Evolutionary conservation across 2,888 invertebrate genomes (phyloP), one percentile per base, ranked within the genome.

Genomic region (Limenitis camilla): DNA sequence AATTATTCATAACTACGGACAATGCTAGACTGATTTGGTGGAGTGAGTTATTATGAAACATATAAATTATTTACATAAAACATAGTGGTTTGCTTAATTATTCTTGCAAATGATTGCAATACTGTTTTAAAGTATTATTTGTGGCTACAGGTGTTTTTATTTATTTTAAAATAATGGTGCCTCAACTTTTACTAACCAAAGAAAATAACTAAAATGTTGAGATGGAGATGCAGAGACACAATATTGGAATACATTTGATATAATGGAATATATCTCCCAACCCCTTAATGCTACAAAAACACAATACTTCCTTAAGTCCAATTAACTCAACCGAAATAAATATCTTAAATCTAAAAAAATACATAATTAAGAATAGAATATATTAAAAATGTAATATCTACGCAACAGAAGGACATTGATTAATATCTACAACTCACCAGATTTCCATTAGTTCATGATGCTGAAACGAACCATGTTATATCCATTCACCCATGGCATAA

Each of bases 401-500:
- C 33, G 2, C 7, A 33, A 9, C 4, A 9, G 33, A 3, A 19
- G 19, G 3, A 19, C 19, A 19, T 19, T 19, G 33, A 33, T 19
- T 35, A 35, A 44, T 50, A 33, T 33, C 28, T 32, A 40, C 28
- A 30, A 51, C 50, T 45, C 10, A 51, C 50, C 44, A 44, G 29
- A 29, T 30, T 40, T 30, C 40, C 30, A 51, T 51, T 35, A 35
- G 30, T 30, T 31, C 27, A 19, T 44, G 44, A n/a, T n/a, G 38
- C 39, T 47, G n/a, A 38, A 45, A 45, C 5, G 9, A 38, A 38
- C 45, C 11, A 4, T 36, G 19, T 19, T 30, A 28, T 29, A 79
- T 77, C 75, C 77, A 71, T 52, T 45, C 67, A 83, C 61, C 76
- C 76, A 67, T 86, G 86, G 58, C 86, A 87, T 55, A 86, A 72